phyloP scores from a whole-genome alignment of 2,888 invertebrate species.

The Ernsta delagoae region DNA sequence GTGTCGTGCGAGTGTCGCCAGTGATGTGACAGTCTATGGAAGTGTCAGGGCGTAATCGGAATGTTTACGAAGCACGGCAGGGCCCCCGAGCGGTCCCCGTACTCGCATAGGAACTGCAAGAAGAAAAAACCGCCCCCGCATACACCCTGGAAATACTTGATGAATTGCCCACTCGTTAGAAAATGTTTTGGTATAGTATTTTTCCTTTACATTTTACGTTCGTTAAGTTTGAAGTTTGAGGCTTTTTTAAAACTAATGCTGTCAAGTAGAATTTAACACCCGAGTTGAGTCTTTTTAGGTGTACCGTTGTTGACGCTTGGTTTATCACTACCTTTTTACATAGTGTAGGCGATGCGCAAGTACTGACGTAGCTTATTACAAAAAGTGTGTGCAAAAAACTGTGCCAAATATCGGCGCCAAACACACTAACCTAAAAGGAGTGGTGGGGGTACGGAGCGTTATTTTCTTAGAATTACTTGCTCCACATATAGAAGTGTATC shows the following conservation, averaged over 20 bases:
- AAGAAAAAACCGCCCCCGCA: slow-evolving; percentile 81
- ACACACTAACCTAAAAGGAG: slow-evolving; percentile 18
- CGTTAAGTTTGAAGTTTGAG: background rate
- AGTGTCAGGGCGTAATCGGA: slow-evolving; percentile 74
- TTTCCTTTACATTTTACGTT: slow-evolving; percentile 51
- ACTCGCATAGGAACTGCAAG: slow-evolving; percentile 76
- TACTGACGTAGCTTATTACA: background rate
- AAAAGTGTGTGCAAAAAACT: slow-evolving; percentile 15
- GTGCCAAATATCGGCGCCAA: slow-evolving; percentile 20
- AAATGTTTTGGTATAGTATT: slow-evolving; percentile 85
- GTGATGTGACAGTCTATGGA: slow-evolving; percentile 82
- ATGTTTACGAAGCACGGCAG: slow-evolving; percentile 82
- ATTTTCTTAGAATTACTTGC: slow-evolving; percentile 11
- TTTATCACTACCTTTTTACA: background rate
- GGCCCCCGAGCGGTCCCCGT: slow-evolving; percentile 79
- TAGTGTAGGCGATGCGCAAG: background rate
- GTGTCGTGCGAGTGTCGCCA: slow-evolving; percentile 62
- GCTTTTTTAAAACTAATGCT: background rate
- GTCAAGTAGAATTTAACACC: slow-evolving; percentile 1
- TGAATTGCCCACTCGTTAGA: slow-evolving; percentile 86
- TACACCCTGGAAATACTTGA: slow-evolving; percentile 85
- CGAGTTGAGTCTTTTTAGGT: background rate
- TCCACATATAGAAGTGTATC: background rate
- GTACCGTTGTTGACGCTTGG: background rate
- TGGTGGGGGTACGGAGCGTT: background rate